Conservation (phyloP, 2,888 invertebrate species). For the Ommatoiulus sabulosus region DNA sequence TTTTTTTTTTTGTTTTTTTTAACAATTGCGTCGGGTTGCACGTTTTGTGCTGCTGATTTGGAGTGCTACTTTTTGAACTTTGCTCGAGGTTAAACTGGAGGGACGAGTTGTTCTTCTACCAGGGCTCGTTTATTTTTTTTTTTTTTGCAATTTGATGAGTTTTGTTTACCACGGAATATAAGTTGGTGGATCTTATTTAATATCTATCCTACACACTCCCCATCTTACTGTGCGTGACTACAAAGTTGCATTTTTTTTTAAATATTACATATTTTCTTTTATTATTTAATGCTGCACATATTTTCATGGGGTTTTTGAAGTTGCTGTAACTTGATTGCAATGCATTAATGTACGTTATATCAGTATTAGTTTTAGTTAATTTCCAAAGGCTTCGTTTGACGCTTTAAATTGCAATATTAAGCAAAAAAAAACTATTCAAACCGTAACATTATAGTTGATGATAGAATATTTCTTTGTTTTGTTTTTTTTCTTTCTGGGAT, state of each 20-base stretch:
- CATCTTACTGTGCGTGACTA: constrained; percentile 4
- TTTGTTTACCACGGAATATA: constrained; percentile 15
- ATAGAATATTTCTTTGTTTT: neutral
- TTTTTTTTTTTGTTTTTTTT: neutral
- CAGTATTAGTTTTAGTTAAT: constrained; percentile 29
- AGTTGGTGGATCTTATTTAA: constrained; percentile 30
- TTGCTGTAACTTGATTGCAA: neutral
- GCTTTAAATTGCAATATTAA: neutral
- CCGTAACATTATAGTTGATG: neutral
- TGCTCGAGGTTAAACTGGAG: neutral
- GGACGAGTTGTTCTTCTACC: neutral
- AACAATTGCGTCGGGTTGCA: constrained; percentile 1
- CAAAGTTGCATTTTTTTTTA: constrained; percentile 21
- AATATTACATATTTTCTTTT: neutral
- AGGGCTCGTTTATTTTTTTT: neutral
- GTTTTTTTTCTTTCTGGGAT: constrained; percentile 13
- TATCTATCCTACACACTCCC: constrained; percentile 3
- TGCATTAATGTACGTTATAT: constrained; percentile 36
- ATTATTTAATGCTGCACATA: constrained; percentile 30
- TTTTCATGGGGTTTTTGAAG: neutral
- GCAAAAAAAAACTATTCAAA: neutral
- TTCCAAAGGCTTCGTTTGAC: neutral
- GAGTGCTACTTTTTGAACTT: neutral
- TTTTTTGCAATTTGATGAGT: neutral
- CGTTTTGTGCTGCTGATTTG: neutral